phyloP scores from a whole-genome alignment of 2,797 vertebrate species.

The Pampus argenteus region DNA sequence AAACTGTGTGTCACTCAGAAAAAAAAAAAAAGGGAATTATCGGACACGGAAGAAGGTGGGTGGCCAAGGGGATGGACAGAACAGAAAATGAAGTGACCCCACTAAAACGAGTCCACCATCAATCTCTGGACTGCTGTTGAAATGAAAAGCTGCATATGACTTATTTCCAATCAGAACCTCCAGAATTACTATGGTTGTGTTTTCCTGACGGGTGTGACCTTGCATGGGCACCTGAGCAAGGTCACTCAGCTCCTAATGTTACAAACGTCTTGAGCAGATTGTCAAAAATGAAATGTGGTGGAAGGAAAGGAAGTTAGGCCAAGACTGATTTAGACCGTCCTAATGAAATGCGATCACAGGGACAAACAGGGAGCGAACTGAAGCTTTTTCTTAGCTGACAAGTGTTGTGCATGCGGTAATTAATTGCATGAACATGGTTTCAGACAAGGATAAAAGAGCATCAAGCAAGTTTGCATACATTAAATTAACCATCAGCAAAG shows the following conservation, averaged over 20 bases:
- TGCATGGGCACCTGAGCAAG: conserved; percentile 17
- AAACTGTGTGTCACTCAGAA: conserved; percentile 22
- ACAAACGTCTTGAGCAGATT: conserved; percentile 47
- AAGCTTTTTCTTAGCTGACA: background rate
- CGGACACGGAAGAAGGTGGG: conserved; percentile 14
- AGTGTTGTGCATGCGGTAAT: conserved; percentile 15
- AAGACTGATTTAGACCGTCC: conserved; percentile 34
- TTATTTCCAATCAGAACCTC: conserved; percentile 15
- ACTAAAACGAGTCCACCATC: conserved; percentile 22
- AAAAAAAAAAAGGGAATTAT: conserved; percentile 26
- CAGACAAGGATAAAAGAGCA: conserved; percentile 23
- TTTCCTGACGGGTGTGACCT: conserved; percentile 34
- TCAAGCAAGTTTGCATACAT: background rate
- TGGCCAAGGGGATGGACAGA: conserved; percentile 12
- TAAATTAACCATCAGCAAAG: background rate
- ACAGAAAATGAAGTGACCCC: conserved; percentile 30
- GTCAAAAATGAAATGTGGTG: conserved; percentile 39
- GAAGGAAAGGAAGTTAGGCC: conserved; percentile 27
- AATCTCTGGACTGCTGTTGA: conserved; percentile 7
- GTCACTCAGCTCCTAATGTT: conserved; percentile 17
- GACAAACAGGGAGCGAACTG: conserved; percentile 34
- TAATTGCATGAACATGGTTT: conserved; percentile 9
- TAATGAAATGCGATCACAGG: conserved; percentile 52
- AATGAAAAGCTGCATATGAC: conserved; percentile 28
- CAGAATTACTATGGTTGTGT: conserved; percentile 9